Base-by-base conservation (phyloP, 1,140 invertebrate genomes). In the Eriocheir sinensis region DNA sequence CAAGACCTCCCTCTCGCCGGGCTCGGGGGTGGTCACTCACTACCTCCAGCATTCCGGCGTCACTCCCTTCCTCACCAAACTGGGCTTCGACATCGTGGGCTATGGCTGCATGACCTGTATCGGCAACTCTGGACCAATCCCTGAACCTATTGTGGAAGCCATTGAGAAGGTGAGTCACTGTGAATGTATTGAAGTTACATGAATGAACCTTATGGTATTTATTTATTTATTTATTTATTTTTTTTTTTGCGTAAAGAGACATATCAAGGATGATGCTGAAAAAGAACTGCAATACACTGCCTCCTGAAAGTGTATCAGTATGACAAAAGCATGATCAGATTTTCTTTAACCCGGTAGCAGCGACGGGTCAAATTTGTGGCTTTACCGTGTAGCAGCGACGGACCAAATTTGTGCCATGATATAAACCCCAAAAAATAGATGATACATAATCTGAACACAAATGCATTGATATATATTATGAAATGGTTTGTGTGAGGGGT, bases 21-120 rank as follows among this genome's bases (percentile, higher is more conserved):
- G 99, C 0, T 99, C 98, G 95, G 99, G 99, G 17, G 99, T 99
- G 0, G 99, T 99, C 0, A 99, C 99, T 0, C 99, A 99, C 97
- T 99, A 99, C 97, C 97, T 99, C 0, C 97, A 98, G 96, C 98
- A 98, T 96, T 98, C 98, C 44, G 99, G 99, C 0, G 99, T 99
- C 2, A 98, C 98, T 36, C 98, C 98, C 0, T 98, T 98, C 96
- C 97, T 99, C 79, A 98, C 98, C 95, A 97, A 98, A 96, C 97
- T 99, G 17, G 99, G 99, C 12, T 99, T 99, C 97, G 98, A 99
- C 96, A 98, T 99, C 91, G 98, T 99, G 41, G 99, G 99, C n/a
- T 96, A 96, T 93, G 98, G 99, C 0, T 99, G 99, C 97, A 99
- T 99, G 99, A 99, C 99, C 0, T 96, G 96, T 88, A 99, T 99